Conservation (phyloP, 2,113 vertebrate species). For the Phyllopteryx taeniolatus region DNA sequence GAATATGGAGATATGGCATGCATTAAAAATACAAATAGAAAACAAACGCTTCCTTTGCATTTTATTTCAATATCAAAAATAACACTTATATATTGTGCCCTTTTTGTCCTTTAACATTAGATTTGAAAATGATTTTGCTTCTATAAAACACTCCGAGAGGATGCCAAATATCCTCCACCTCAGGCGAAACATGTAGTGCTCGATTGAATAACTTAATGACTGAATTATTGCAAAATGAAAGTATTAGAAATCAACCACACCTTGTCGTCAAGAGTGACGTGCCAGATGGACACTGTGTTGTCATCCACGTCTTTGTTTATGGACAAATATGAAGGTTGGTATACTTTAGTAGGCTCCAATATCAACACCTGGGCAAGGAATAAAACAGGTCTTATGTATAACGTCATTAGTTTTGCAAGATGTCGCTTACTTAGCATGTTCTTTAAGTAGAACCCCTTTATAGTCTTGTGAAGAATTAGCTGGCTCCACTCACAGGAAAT, state of each 20-base stretch:
- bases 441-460: neutral
- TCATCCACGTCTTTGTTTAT: conserved; percentile 96
- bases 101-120: no score
- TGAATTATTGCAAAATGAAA: neutral
- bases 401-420: neutral
- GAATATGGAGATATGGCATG: neutral
- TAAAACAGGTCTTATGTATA: neutral
- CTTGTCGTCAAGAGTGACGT: conserved; percentile 92
- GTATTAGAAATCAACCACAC: conserved; percentile 55
- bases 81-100: no score
- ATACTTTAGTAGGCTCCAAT: conserved; percentile 96
- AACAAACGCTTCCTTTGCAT: no score
- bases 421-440: neutral
- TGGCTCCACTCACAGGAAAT: conserved; percentile 84
- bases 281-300: conserved; percentile 95
- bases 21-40: neutral
- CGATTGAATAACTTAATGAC: neutral
- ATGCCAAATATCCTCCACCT: no score
- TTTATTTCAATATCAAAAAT: no score
- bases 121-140: neutral
- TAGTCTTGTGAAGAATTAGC: neutral
- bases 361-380: conserved; percentile 84
- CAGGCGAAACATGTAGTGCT: no score
- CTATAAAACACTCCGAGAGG: neutral
- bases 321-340: conserved; percentile 93